Percentiles rank a stretch among this genome's conserved stretches.
phyloP scores from a whole-genome alignment of 2,888 invertebrate genomes.

The Agonum fuliginosum region DNA sequence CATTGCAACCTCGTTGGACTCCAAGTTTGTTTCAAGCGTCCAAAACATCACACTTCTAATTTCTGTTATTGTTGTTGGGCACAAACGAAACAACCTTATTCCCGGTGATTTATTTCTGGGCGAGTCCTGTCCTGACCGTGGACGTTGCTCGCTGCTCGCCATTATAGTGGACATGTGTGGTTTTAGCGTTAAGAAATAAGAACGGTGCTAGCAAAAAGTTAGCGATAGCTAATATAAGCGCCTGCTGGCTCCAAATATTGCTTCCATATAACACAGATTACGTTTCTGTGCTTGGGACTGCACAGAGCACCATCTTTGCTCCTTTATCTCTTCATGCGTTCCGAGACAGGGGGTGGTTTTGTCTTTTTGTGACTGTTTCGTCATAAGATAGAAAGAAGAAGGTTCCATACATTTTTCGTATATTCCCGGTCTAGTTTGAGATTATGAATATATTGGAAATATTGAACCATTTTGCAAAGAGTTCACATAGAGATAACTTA shows the following conservation, averaged over 20 bases:
- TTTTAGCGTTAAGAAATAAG: constrained; percentile 68
- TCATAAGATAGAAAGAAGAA: constrained; percentile 16
- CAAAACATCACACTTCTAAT: too few relatives aligned
- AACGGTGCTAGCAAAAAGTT: constrained; percentile 67
- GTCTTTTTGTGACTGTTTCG: constrained; percentile 36
- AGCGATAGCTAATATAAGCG: constrained; percentile 63
- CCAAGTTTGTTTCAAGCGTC: too few relatives aligned
- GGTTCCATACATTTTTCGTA: constrained; percentile 23
- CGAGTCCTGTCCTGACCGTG: background rate
- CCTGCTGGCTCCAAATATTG: constrained; percentile 56
- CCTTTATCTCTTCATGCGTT: constrained; percentile 49
- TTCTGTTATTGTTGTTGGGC: background rate
- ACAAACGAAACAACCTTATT: background rate
- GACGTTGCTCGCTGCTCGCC: constrained; percentile 61
- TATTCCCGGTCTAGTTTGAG: background rate
- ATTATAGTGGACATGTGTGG: constrained; percentile 69
- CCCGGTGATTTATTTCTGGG: constrained; percentile 20
- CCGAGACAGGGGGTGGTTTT: constrained; percentile 23
- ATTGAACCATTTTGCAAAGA: background rate
- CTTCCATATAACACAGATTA: constrained; percentile 57
- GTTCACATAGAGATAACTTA: too few relatives aligned
- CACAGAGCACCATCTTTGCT: constrained; percentile 37
- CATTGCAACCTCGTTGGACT: too few relatives aligned
- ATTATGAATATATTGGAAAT: constrained; percentile 31
- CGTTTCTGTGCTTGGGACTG: constrained; percentile 49